These are phyloP conservation scores for Sinotaia quadrata DNA, from an alignment of 2,888 invertebrate species.

Conservation along the genomic window DNA sequence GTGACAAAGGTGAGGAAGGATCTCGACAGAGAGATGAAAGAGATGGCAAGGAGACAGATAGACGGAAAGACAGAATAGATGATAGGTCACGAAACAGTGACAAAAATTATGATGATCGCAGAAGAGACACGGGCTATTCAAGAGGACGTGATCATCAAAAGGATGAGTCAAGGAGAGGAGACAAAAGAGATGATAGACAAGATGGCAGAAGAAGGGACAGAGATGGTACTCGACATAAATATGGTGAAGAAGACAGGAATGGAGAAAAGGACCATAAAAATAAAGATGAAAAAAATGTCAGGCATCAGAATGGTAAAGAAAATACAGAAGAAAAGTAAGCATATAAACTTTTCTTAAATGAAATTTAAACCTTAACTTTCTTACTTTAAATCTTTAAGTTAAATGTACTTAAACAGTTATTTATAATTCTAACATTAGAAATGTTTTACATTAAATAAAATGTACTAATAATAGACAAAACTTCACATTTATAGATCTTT, in stretches of 20 bases:
- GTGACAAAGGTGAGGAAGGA: constrained; percentile 13
- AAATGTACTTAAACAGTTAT: no score
- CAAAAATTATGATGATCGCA: background rate
- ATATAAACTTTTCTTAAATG: no score
- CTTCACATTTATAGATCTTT: no score
- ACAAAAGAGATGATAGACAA: constrained; percentile 19
- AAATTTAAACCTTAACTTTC: no score
- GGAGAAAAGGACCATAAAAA: constrained; percentile 19
- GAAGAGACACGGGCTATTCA: background rate
- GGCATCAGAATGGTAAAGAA: constrained; percentile 18
- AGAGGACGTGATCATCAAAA: constrained; percentile 20
- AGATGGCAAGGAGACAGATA: constrained; percentile 4
- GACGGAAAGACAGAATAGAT: constrained; percentile 12
- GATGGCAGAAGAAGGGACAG: constrained; percentile 14
- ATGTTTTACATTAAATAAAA: no score
- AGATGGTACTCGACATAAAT: constrained; percentile 1
- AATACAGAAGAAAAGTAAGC: constrained; percentile 16
- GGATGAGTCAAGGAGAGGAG: constrained; percentile 12
- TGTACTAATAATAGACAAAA: no score
- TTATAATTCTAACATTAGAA: no score
- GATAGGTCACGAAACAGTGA: constrained; percentile 10
- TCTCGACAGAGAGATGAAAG: constrained; percentile 18
- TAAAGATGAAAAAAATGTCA: constrained; percentile 7
- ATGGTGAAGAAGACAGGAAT: constrained; percentile 18
- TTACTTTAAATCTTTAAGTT: no score